Base-by-base conservation (phyloP, 2,113 vertebrate species). In the Pholis gunnellus region DNA sequence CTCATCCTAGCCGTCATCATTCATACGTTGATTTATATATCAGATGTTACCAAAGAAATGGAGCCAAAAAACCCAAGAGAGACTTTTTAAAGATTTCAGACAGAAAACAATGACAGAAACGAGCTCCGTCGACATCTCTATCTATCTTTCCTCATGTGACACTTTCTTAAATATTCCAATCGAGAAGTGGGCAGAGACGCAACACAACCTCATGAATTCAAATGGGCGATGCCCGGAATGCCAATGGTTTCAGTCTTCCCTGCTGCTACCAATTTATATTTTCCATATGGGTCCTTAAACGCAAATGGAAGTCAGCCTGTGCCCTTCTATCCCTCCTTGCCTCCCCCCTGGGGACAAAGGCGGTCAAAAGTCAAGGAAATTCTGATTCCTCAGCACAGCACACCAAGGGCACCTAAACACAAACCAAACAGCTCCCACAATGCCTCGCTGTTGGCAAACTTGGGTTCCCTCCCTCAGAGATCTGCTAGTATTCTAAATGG, bases 331-430 rank as follows among this genome's bases (percentile, higher is more conserved):
- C 84, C 87, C 89, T 81, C 80, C 78, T 79, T 57, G 73, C 77
- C 29, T 75, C 85, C 88, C 92, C 93, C 92, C 91, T 70, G 85
- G 95, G 94, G 93, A 94, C 82, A 75, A 84, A 88, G 82, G 76
- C 77, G 93, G 95, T 95, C 95, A 95, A 91, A 95, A 96, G 95
- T 96, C 95, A 95, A 95, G 93, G 92, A 95, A 94, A 95, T 94
- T 95, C 90, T 82, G 92, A 96, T 95, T 94, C 91, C 77, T 90
- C 87, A 83, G 92, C 87, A 82, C 82, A 86, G 90, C 86, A 78
- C 84, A 88, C 87, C 91, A 91, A 93, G 92, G 90, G 91, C 91
- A 90, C 80, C 81, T 85, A 93, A 94, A 94, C 92, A 91, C 90
- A 92, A 92, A 90, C 94, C 92, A 94, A 93, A 93, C 92, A 90